Evolutionary conservation across 2,113 vertebrate genomes (phyloP).

Genomic region (Etia nguti): DNA sequence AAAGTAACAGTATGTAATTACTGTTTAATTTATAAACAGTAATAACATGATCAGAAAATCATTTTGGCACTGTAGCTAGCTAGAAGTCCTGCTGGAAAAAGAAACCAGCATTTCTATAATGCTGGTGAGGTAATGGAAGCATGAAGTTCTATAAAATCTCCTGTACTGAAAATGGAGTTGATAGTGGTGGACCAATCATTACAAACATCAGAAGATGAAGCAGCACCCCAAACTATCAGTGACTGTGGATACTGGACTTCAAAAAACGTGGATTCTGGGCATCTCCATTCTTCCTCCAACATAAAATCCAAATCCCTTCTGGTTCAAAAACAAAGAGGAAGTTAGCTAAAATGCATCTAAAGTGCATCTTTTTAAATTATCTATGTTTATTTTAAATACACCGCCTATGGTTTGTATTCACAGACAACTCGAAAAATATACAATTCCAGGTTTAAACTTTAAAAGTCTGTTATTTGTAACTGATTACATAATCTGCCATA

Average conservation of each 20-base stretch:
- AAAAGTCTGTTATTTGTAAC: neutral
- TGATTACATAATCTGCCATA: neutral
- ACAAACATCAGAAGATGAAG: neutral
- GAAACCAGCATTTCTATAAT: neutral
- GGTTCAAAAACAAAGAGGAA: neutral
- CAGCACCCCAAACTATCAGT: neutral
- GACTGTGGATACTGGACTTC: neutral
- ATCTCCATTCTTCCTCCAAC: neutral
- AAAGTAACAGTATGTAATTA: neutral
- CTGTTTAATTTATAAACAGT: neutral
- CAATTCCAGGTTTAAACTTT: neutral
- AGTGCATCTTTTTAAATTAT: neutral
- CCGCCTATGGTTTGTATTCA: rapidly evolving
- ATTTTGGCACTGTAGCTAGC: neutral
- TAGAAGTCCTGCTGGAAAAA: neutral
- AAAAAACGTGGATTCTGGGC: neutral
- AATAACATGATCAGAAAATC: neutral
- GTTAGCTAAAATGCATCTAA: neutral
- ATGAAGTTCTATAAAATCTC: neutral
- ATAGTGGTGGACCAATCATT: neutral
- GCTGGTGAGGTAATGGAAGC: neutral
- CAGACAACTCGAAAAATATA: neutral
- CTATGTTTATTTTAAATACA: neutral
- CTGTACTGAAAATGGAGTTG: neutral
- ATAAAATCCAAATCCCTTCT: neutral